Evolutionary conservation across 2,797 vertebrate genomes (phyloP).

Genomic region (Phrynocephalus guinanensis): DNA sequence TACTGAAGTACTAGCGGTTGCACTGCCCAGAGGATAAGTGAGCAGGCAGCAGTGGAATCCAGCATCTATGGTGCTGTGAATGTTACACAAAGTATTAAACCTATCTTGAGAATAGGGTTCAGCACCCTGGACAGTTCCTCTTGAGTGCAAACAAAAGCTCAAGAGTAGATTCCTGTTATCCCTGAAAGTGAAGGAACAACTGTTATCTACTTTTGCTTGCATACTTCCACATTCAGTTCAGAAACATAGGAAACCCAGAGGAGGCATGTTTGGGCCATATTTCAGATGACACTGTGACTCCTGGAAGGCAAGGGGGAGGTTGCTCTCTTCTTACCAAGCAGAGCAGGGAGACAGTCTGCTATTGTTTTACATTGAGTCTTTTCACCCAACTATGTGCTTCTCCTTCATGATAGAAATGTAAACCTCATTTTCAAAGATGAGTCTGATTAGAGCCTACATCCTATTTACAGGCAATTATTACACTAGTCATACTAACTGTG

Average conservation of each 20-base stretch:
- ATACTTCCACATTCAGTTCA: neutral
- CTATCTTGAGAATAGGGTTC: too few species aligned
- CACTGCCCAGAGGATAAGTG: too few species aligned
- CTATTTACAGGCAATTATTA: neutral
- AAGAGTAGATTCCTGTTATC: too few species aligned
- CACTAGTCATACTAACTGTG: neutral
- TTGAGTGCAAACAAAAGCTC: too few species aligned
- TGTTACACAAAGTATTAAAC: too few species aligned
- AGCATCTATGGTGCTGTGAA: too few species aligned
- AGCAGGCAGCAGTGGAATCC: too few species aligned
- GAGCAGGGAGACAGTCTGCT: neutral
- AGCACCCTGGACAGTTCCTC: too few species aligned
- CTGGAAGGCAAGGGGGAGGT: neutral
- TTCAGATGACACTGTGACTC: neutral
- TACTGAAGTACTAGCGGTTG: too few species aligned
- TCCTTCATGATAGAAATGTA: neutral
- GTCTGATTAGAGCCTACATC: neutral
- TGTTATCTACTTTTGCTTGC: neutral
- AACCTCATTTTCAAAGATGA: neutral
- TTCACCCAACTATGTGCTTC: neutral
- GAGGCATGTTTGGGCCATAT: too few species aligned
- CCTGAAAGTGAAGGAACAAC: neutral
- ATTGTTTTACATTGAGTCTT: neutral
- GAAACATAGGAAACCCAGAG: neutral
- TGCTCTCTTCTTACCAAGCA: neutral